Evolutionary conservation across 2,888 invertebrate species (phyloP), one percentile per base, ranked within the genome.

Genomic region (Temnothorax ravouxi): DNA sequence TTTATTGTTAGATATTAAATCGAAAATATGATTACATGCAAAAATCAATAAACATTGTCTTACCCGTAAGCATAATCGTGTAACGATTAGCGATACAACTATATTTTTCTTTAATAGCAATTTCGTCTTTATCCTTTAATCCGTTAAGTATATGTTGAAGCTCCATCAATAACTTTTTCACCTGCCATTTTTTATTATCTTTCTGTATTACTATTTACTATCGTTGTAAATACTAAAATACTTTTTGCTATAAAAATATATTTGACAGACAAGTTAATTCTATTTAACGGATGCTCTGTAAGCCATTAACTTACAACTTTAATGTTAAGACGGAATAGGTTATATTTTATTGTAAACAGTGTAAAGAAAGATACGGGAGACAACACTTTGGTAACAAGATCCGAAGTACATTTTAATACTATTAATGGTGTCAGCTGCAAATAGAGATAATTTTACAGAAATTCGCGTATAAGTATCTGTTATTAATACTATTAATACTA

Each of bases 81-180:
- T n/a, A 54, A 54, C n/a, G 54, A 56, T 29, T 66, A 0, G 54
- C 25, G 44, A 29, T 9, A 2, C 9, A 15, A 4, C 9, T 38
- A 56, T 77, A 77, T 38, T 56, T 44, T 9, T 66, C 18, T 8
- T 34, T 8, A 9, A 77, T 77, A 66, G 54, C 29, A 15, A 41
- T 47, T 77, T 77, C 67, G 3, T 66, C 56, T n/a, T 66, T 8
- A 56, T 66, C 41, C 1, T 11, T 66, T 29, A 77, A 2, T 9
- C 67, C 0, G 13, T 56, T 13, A n/a, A 18, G 29, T 15, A 66
- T 8, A 13, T 56, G 9, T 2, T 56, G 18, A 66, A 66, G 15
- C n/a, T 44, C 41, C 9, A 15, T 41, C 2, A 77, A 1, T 52
- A 64, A 64, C 2, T 52, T 2, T 13, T 64, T 76, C 0, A 76